These are phyloP conservation scores for Poecile atricapillus DNA, from an alignment of 2,113 vertebrate genomes.

Conservation along the genomic window DNA sequence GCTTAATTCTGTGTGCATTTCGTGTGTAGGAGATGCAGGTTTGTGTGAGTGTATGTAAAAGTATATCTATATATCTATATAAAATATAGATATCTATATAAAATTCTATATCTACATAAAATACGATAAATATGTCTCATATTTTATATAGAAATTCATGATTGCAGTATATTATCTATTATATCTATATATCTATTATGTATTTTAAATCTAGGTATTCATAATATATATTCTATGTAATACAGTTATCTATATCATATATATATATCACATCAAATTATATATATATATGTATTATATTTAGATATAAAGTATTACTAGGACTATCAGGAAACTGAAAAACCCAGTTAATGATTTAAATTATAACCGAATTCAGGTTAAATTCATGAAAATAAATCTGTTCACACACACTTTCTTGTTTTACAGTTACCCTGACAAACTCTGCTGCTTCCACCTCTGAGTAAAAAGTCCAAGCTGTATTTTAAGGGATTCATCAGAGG, in stretches of 20 bases:
- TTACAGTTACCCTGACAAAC: not conserved
- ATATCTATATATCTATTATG: not conserved
- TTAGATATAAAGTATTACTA: not conserved
- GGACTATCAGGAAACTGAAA: not conserved
- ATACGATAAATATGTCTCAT: not conserved
- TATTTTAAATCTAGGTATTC: not conserved
- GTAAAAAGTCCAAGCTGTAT: not conserved
- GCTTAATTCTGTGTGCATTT: not conserved
- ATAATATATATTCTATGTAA: accelerated
- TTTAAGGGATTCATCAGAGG: not conserved
- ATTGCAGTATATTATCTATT: not conserved
- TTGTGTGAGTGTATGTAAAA: accelerated
- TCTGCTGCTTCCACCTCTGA: not conserved
- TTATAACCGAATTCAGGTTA: not conserved
- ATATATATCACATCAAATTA: not conserved
- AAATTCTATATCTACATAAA: no score
- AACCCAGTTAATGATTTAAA: not conserved
- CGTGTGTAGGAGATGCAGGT: accelerated
- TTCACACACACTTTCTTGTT: not conserved
- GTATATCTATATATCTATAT: accelerated
- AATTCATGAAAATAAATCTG: not conserved
- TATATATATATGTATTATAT: not conserved
- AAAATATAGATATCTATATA: not conserved
- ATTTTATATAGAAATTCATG: not conserved
- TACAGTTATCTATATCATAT: not conserved